Percentiles rank a stretch among this genome's conserved stretches.
phyloP scores from a whole-genome alignment of 2,797 vertebrate genomes.

The Rhinella marina region DNA sequence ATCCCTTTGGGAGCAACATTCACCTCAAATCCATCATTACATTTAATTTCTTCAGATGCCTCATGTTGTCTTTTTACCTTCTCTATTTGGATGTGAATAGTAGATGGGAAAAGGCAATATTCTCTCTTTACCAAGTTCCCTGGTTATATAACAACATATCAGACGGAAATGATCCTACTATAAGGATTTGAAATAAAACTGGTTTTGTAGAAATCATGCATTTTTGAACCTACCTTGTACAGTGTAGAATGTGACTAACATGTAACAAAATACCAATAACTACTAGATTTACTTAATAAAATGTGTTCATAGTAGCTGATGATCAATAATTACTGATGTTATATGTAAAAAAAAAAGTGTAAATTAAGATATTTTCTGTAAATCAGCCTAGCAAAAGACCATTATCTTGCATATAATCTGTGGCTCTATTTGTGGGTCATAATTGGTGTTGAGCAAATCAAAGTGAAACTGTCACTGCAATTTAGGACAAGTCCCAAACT shows the following conservation, averaged over 20 bases:
- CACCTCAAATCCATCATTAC: slow-evolving; percentile 25
- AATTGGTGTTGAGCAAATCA: too few relatives aligned
- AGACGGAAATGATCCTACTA: background rate
- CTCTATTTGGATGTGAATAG: background rate
- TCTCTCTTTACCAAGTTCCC: background rate
- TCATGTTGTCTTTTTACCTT: slow-evolving; percentile 22
- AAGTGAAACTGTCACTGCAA: too few relatives aligned
- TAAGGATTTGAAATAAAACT: background rate
- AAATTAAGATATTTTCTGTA: too few relatives aligned
- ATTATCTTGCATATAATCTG: too few relatives aligned
- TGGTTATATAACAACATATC: background rate
- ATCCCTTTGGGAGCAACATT: slow-evolving; percentile 5
- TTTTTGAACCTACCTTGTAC: background rate
- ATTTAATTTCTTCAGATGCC: slow-evolving; percentile 8
- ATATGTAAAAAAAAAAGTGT: background rate
- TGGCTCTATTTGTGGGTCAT: too few relatives aligned
- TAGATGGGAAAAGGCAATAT: background rate
- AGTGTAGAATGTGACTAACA: background rate
- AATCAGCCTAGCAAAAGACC: too few relatives aligned
- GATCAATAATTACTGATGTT: background rate
- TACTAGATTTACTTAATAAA: background rate
- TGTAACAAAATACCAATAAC: background rate
- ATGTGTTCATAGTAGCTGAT: background rate
- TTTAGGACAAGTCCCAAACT: too few relatives aligned
- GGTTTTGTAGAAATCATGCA: background rate